Conservation (phyloP, 2,113 vertebrate genomes). For the Emydocephalus ijimae region DNA sequence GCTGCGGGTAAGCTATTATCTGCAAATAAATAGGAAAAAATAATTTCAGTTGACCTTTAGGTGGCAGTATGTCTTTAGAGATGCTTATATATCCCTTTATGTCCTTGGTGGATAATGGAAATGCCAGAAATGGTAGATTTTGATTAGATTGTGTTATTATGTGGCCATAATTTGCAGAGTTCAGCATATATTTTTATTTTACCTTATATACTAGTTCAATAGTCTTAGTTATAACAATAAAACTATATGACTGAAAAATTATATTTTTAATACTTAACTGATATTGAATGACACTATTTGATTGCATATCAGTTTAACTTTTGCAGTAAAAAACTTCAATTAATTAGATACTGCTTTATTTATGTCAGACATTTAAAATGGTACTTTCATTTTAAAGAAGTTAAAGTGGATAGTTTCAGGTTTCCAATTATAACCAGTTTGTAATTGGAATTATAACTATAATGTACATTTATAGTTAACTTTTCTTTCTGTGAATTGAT, state of each 20-base stretch:
- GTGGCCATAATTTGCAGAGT: not conserved
- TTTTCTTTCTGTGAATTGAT: not conserved
- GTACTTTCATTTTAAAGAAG: not conserved
- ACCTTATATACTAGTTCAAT: not conserved
- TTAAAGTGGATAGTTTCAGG: not conserved
- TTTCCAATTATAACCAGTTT: not conserved
- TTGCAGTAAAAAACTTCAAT: not conserved
- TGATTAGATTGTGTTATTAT: not conserved
- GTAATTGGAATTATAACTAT: not conserved
- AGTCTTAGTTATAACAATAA: not conserved
- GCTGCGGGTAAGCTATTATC: not conserved
- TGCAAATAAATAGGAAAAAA: not conserved
- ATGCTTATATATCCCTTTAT: slow-evolving; percentile 8
- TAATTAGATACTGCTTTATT: not conserved
- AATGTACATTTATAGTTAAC: not conserved
- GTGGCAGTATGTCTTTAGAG: slow-evolving; percentile 67
- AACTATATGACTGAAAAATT: not conserved
- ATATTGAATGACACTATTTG: not conserved
- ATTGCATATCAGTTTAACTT: not conserved
- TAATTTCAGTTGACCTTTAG: slow-evolving; percentile 56
- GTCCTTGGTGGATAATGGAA: not conserved
- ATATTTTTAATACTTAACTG: not conserved
- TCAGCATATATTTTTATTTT: not conserved
- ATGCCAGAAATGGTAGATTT: not conserved
- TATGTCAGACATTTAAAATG: not conserved